A percentile compares a stretch with the other conserved stretches of the same genome.
phyloP scores from a whole-genome alignment of 2,797 vertebrate genomes.

The Sebastes matsubarae region DNA sequence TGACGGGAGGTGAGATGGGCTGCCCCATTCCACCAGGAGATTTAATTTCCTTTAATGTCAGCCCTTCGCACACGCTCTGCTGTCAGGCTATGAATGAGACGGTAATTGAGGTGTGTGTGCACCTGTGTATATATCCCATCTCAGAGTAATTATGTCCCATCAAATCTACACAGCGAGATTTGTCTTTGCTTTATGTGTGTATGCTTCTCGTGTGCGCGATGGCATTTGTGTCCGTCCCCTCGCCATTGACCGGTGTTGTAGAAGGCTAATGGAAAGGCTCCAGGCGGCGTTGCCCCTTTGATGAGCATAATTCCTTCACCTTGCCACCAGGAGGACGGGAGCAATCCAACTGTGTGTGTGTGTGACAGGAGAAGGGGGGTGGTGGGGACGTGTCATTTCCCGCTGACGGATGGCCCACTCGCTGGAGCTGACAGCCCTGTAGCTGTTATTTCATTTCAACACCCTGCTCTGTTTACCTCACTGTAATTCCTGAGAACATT shows the following conservation, averaged over 20 bases:
- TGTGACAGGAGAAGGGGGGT: constrained; percentile 31
- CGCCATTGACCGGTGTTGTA: constrained; percentile 62
- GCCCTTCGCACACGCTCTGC: constrained; percentile 56
- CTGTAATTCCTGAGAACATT: constrained; percentile 79
- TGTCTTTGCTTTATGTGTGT: not conserved
- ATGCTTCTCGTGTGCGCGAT: not conserved
- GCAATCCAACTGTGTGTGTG: constrained; percentile 60
- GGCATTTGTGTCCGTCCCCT: constrained; percentile 27
- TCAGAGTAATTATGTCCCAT: constrained; percentile 52
- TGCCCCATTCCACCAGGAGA: constrained; percentile 70
- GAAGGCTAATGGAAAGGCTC: constrained; percentile 80
- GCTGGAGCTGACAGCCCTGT: constrained; percentile 73
- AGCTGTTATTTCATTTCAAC: constrained; percentile 78
- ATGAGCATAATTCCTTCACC: constrained; percentile 80
- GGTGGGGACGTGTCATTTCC: constrained; percentile 69
- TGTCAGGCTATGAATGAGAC: constrained; percentile 70
- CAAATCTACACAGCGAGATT: constrained; percentile 7
- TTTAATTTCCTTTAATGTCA: constrained; percentile 82
- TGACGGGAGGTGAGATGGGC: constrained; percentile 74
- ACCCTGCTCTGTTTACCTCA: constrained; percentile 79
- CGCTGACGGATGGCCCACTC: constrained; percentile 75
- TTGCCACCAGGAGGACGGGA: constrained; percentile 77
- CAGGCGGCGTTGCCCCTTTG: constrained; percentile 65
- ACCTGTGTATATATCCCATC: constrained; percentile 47
- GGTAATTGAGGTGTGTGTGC: constrained; percentile 67